Percentiles rank a stretch among this genome's conserved stretches.
These are phyloP conservation scores for Cetonia aurata DNA, from an alignment of 2,888 invertebrate species.

Conservation along the genomic window DNA sequence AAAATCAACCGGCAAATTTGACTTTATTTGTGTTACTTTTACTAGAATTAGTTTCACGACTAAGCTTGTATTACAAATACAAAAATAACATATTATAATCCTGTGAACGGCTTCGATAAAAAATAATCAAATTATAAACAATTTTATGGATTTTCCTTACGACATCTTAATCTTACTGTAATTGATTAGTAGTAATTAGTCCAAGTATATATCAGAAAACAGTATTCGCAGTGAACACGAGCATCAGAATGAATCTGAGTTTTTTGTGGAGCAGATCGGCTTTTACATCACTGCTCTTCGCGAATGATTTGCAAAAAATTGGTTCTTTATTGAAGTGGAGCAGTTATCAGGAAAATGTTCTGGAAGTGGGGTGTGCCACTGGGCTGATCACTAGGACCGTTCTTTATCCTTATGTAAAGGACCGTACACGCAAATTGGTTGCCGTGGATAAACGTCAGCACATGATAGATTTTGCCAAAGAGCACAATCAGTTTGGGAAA, in stretches of 20 bases:
- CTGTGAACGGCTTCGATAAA: no score
- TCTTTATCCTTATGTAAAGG: constrained; percentile 5
- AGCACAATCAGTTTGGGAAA: background rate
- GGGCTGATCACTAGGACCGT: constrained; percentile 11
- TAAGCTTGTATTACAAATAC: no score
- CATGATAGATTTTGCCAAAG: constrained; percentile 1
- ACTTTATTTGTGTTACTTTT: background rate
- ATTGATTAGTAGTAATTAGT: no score
- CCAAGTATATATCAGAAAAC: no score
- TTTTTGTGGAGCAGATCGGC: background rate
- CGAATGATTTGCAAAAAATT: background rate
- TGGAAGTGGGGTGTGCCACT: constrained; percentile 21
- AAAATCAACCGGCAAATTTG: no score
- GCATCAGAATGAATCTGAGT: background rate
- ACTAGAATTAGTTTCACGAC: background rate
- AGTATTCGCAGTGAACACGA: no score
- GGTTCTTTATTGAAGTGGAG: background rate
- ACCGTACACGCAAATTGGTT: constrained; percentile 2
- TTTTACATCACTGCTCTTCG: background rate
- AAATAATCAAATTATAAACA: no score
- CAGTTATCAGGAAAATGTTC: constrained; percentile 7
- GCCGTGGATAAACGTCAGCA: background rate
- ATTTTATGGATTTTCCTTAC: no score
- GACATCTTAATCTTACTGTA: no score
- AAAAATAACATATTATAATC: no score